Conservation (phyloP, 2,888 invertebrate species). For the Micoletzkya japonica region DNA sequence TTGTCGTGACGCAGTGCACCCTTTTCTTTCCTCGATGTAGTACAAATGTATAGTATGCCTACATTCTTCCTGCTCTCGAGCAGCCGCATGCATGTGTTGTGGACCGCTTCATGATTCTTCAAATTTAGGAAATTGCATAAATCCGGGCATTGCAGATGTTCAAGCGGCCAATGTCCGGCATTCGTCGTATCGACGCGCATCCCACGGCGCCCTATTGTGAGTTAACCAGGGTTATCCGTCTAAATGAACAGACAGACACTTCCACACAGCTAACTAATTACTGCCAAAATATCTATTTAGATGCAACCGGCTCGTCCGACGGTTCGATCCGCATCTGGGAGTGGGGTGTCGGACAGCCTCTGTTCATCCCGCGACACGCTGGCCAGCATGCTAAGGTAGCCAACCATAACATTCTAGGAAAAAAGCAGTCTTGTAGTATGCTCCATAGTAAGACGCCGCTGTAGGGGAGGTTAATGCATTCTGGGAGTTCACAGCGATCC, state of each 20-base stretch:
- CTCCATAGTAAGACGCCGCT: no score
- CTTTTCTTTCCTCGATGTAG: neutral
- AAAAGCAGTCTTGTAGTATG: no score
- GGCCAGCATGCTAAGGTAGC: slow-evolving; percentile 81
- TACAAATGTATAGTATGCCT: neutral
- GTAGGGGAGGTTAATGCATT: no score
- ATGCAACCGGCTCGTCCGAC: slow-evolving; percentile 91
- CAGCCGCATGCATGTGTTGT: neutral
- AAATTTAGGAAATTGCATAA: no score
- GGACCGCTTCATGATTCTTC: neutral
- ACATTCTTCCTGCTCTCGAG: neutral
- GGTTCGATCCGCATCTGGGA: slow-evolving; percentile 96
- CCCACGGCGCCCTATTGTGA: slow-evolving; percentile 92
- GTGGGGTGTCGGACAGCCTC: slow-evolving; percentile 87
- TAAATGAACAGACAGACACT: neutral
- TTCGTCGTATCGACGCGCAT: slow-evolving; percentile 92
- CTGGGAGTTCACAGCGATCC: no score
- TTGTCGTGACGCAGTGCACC: neutral
- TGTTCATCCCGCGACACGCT: slow-evolving; percentile 85
- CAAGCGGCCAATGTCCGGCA: slow-evolving; percentile 90
- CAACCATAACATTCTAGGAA: no score
- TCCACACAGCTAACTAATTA: neutral
- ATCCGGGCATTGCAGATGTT: slow-evolving; percentile 77
- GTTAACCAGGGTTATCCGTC: slow-evolving; percentile 69
- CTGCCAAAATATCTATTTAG: slow-evolving; percentile 38